Conservation (phyloP, 2,113 vertebrate genomes). For the Nettapus auritus region DNA sequence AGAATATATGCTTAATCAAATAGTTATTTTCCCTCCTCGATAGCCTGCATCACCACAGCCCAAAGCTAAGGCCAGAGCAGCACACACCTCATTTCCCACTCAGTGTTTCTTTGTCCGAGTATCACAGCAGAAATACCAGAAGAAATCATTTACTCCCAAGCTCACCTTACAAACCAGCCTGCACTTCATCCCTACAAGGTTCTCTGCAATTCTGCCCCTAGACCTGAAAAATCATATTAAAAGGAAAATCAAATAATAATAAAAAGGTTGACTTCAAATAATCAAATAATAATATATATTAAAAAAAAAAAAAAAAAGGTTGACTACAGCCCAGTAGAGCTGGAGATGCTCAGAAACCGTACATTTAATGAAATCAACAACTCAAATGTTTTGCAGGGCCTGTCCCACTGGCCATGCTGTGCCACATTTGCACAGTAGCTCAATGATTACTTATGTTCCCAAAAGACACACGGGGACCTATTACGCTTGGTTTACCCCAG, state of each 20-base stretch:
- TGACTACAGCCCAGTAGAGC: not conserved
- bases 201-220: not conserved
- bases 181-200: not conserved
- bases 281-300: no score
- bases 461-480: not conserved
- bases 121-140: not conserved
- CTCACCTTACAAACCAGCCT: not conserved
- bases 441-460: not conserved
- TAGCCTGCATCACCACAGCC: not conserved
- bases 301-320: not conserved
- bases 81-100: rapidly evolving
- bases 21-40: rapidly evolving
- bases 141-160: not conserved
- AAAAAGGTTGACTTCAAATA: not conserved
- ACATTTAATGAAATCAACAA: not conserved
- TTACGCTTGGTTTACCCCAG: not conserved
- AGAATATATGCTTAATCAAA: not conserved
- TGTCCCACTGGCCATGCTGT: not conserved
- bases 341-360: not conserved
- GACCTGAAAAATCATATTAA: not conserved
- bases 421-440: not conserved
- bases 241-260: not conserved
- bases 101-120: not conserved
- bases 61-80: not conserved
- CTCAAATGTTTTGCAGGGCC: not conserved